Evolutionary conservation across 2,888 invertebrate genomes (phyloP).

Genomic region (Tricholauxania praeusta): DNA sequence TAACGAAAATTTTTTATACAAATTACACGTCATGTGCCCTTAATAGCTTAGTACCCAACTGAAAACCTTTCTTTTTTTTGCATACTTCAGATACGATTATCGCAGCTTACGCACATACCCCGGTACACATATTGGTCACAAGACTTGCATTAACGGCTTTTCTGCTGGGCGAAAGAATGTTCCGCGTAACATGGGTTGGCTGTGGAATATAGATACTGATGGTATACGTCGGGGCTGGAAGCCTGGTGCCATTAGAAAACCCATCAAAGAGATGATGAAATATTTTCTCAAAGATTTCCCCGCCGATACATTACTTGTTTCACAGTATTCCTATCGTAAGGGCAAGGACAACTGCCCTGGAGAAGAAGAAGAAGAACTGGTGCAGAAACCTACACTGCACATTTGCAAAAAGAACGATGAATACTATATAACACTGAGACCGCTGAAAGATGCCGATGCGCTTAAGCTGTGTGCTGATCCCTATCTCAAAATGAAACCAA

Average conservation of each 20-base stretch:
- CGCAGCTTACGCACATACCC: constrained; percentile 45
- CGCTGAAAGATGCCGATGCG: constrained; percentile 73
- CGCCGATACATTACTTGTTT: constrained; percentile 59
- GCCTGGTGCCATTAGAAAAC: constrained; percentile 63
- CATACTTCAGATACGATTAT: constrained; percentile 49
- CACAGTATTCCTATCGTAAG: constrained; percentile 56
- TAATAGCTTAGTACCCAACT: too few species aligned
- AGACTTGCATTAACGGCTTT: constrained; percentile 71
- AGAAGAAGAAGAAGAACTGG: constrained; percentile 50
- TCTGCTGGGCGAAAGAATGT: constrained; percentile 70
- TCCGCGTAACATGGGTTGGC: constrained; percentile 77
- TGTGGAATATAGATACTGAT: constrained; percentile 70
- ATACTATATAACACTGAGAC: constrained; percentile 76
- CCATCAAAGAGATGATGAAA: constrained; percentile 63
- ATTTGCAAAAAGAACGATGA: constrained; percentile 76
- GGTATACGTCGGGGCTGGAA: constrained; percentile 60
- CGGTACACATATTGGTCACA: constrained; percentile 72
- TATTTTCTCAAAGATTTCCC: constrained; percentile 65
- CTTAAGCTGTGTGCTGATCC: constrained; percentile 75
- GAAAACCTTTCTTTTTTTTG: neutral
- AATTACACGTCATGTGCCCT: too few species aligned
- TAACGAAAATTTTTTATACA: too few species aligned
- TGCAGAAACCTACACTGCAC: constrained; percentile 73
- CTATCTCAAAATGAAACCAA: constrained; percentile 76
- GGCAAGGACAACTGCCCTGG: constrained; percentile 63